Evolutionary conservation across 2,888 invertebrate species (phyloP).

Genomic region (Melikaiella ostensackeni): DNA sequence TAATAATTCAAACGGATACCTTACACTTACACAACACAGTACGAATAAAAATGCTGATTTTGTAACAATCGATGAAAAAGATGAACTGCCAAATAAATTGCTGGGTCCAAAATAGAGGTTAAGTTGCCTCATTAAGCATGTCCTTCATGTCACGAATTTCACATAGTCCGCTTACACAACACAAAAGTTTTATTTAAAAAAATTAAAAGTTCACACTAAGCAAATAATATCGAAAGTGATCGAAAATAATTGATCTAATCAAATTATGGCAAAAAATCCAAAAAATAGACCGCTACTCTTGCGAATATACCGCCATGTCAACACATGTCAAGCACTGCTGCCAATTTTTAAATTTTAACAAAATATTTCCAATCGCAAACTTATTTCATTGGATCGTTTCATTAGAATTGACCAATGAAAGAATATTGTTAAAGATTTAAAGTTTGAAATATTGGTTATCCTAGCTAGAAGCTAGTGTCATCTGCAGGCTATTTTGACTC

Average conservation of each 20-base stretch:
- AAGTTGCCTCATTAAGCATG: neutral
- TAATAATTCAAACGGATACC: neutral
- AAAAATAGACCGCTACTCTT: neutral
- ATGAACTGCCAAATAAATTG: neutral
- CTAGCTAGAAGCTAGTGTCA: neutral
- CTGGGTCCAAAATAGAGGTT: neutral
- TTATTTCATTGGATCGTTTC: neutral
- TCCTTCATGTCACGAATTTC: too few species aligned
- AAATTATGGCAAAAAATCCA: too few species aligned
- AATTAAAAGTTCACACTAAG: too few species aligned
- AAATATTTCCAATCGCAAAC: neutral
- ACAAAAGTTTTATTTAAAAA: neutral
- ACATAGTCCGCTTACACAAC: too few species aligned
- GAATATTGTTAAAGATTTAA: neutral
- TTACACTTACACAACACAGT: neutral
- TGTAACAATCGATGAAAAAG: neutral
- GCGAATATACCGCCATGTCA: neutral
- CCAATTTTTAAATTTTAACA: neutral
- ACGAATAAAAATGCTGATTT: slow-evolving; percentile 12
- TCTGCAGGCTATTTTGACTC: neutral
- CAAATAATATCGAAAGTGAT: too few species aligned
- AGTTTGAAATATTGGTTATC: neutral
- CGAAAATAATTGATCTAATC: too few species aligned
- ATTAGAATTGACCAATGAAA: neutral
- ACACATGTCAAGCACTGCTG: neutral